Evolutionary conservation across 2,113 vertebrate species (phyloP).

Genomic region (Plecturocebus donacophilus): DNA sequence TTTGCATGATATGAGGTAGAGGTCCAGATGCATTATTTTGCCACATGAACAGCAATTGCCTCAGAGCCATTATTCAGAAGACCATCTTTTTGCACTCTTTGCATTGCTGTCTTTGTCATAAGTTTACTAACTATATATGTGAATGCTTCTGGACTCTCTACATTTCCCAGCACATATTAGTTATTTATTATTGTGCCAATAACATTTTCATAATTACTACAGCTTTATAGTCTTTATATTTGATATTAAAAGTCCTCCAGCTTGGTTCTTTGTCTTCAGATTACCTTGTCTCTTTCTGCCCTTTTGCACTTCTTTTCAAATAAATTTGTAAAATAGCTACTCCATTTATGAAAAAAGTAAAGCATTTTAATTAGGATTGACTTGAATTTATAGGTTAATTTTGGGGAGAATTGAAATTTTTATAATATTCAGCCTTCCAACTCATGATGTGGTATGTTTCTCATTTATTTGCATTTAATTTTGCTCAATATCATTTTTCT

Average conservation of each 20-base stretch:
- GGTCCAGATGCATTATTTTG: not conserved
- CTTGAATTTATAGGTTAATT: not conserved
- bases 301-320: not conserved
- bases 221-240: not conserved
- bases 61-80: not conserved
- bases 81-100: not conserved
- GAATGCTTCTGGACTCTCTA: not conserved
- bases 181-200: not conserved
- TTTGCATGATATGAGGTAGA: not conserved
- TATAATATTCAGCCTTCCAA: not conserved
- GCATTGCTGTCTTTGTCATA: not conserved
- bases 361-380: not conserved
- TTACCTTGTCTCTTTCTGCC: not conserved
- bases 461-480: not conserved
- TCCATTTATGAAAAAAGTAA: not conserved
- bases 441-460: not conserved
- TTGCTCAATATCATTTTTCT: not conserved
- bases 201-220: not conserved
- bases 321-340: not conserved
- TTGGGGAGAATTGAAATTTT: not conserved
- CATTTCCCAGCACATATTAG: not conserved
- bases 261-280: not conserved
- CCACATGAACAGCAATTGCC: not conserved
- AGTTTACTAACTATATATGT: not conserved
- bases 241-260: not conserved